Evolutionary conservation across 1,140 invertebrate species (phyloP), one percentile per base, ranked within the genome.

Genomic region (Conus betulinus): DNA sequence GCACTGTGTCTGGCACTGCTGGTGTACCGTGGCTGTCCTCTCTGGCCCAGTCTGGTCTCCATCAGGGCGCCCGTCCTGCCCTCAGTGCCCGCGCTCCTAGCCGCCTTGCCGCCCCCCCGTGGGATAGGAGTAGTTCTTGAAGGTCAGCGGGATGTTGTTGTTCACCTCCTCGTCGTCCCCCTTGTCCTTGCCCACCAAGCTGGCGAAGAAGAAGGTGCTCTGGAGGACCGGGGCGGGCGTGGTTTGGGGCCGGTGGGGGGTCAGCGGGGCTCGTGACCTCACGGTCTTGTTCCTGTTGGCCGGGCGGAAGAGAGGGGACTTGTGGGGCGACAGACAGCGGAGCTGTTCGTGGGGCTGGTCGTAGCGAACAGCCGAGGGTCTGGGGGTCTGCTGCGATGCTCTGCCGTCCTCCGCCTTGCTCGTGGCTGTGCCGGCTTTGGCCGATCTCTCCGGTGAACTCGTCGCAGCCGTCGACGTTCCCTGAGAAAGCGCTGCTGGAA

Each of bases 121-220:
- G 13, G 13, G 13, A 15, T 23, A 10, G 13, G 17, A 5, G 4
- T 15, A 13, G 51, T 81, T 81, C 51, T 81, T 5, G 51, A 53
- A 81, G 13, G 27, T 10, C 79, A 81, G 27, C 10, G 27, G 27
- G 51, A 53, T 55, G 79, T 53, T 81, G 51, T 81, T 81, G 39
- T 81, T 53, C 5, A 20, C 17, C 8, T 81, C 79, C 39, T 81
- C 79, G 5, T 53, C 51, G 11, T 74, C 63, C 27, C 25, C 17
- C 8, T 23, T 8, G 11, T 85, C 84, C 17, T 85, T 78, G 15
- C 53, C 52, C 17, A 51, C 52, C n/a, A 57, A n/a, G 53, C 52
- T 79, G 85, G 74, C 53, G 85, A 57, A 78, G 85, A 74, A 87
- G 74, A 87, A 78, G 67, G 85, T 57, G 74, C 85, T 87, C 27